Evolutionary conservation across 2,797 vertebrate species (phyloP), one percentile per base, ranked within the genome.

Genomic region (Mus minutoides): DNA sequence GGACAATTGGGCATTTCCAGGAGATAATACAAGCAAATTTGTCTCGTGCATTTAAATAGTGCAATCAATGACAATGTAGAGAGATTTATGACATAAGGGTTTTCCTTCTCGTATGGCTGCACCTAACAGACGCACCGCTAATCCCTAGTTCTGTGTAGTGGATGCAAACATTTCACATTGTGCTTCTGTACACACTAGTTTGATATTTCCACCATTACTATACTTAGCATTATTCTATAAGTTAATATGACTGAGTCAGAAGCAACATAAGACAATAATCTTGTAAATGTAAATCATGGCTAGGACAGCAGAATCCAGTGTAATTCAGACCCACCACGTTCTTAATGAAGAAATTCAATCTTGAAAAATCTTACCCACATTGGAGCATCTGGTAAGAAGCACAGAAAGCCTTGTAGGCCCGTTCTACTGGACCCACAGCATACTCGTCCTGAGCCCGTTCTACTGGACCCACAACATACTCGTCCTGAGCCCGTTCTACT

Each of bases 401-500:
- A 0, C 1, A 6, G 31, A 3, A 0, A 1, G 4, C 43, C 49
- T 0, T 19, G 3, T 26, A 43, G 56, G 11, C 46, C 46, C 6
- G 17, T 29, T 37, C 52, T 22, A 24, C 0, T 58, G 73, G 37
- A 76, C 24, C 19, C 6, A 43, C 14, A 10, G 43, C 11, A 12
- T 29, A 31, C 26, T 19, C 52, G 8, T 31, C 56, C 84, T 26
- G n/a, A n/a, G n/a, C n/a, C n/a, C n/a, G n/a, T n/a, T n/a, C n/a
- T n/a, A n/a, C n/a, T n/a, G n/a, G n/a, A n/a, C n/a, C n/a, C n/a
- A n/a, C n/a, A n/a, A n/a, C n/a, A n/a, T n/a, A n/a, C n/a, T n/a
- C n/a, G n/a, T n/a, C n/a, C n/a, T n/a, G n/a, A n/a, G n/a, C n/a
- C n/a, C n/a, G n/a, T n/a, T n/a, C n/a, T n/a, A n/a, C n/a, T n/a